These are phyloP conservation scores for Puma concolor DNA, from an alignment of 2,113 vertebrate genomes.

Conservation along the genomic window DNA sequence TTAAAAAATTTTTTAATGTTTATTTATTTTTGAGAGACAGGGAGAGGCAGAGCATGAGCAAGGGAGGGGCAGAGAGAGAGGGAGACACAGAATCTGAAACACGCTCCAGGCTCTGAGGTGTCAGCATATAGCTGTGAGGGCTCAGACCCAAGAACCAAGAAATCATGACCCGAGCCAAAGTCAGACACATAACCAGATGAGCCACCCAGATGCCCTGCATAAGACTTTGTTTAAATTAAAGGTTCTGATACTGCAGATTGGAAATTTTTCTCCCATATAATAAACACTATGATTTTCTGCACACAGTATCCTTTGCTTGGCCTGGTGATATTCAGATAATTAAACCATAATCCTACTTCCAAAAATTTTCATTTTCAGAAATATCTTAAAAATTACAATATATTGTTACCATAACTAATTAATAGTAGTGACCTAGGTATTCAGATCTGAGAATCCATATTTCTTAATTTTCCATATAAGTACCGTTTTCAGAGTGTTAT, in stretches of 20 bases:
- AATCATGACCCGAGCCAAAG: no score
- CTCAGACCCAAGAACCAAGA: no score
- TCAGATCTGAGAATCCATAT: not conserved
- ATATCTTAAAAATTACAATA: not conserved
- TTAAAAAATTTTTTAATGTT: not conserved
- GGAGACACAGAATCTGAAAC: no score
- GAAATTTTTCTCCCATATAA: not conserved
- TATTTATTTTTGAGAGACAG: no score
- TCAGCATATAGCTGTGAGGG: no score
- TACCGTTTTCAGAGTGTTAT: not conserved
- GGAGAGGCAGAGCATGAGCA: no score
- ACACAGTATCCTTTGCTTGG: not conserved
- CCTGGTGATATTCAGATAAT: not conserved
- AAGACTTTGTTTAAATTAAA: not conserved
- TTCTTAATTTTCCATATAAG: not conserved
- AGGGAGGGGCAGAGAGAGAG: no score
- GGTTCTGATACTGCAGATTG: not conserved
- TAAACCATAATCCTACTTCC: not conserved
- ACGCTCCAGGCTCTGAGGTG: no score
- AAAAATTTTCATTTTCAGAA: not conserved
- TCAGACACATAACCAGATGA: no score
- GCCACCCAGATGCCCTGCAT: no score
- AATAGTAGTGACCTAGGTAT: not conserved
- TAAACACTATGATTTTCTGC: not conserved
- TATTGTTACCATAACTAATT: not conserved